phyloP scores from a whole-genome alignment of 2,113 vertebrate species.

The Tragelaphus buxtoni region DNA sequence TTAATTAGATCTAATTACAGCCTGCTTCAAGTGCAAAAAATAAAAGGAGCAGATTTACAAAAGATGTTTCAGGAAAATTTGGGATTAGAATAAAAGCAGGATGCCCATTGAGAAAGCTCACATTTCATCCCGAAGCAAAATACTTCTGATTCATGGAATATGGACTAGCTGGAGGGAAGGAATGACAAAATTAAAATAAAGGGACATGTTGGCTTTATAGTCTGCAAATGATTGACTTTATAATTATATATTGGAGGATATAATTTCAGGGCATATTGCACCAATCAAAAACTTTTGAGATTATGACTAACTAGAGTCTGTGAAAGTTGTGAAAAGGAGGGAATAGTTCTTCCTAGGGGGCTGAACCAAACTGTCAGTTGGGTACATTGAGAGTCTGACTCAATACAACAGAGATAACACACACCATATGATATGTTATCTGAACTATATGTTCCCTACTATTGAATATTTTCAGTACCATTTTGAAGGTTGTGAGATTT shows the following conservation, averaged over 20 bases:
- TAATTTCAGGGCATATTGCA: not conserved
- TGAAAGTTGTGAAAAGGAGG: not conserved
- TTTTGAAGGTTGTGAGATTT: not conserved
- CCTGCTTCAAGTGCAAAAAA: not conserved
- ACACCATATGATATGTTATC: not conserved
- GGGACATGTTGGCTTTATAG: not conserved
- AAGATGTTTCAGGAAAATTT: constrained; percentile 1
- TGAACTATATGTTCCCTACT: not conserved
- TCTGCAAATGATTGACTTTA: not conserved
- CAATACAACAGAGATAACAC: not conserved
- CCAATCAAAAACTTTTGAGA: not conserved
- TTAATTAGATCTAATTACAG: not conserved
- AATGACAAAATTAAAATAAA: not conserved
- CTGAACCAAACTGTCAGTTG: not conserved
- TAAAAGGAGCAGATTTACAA: not conserved
- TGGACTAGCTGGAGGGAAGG: not conserved
- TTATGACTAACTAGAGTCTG: not conserved
- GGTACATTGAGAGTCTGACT: not conserved
- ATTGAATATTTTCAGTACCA: not conserved
- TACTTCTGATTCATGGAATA: not conserved
- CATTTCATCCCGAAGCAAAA: not conserved
- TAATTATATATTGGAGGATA: not conserved
- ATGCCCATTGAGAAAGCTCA: not conserved
- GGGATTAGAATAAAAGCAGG: constrained; percentile 25
- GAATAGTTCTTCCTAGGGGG: not conserved